These are phyloP conservation scores for Cololabis saira DNA, from an alignment of 2,113 vertebrate genomes.

Conservation along the genomic window DNA sequence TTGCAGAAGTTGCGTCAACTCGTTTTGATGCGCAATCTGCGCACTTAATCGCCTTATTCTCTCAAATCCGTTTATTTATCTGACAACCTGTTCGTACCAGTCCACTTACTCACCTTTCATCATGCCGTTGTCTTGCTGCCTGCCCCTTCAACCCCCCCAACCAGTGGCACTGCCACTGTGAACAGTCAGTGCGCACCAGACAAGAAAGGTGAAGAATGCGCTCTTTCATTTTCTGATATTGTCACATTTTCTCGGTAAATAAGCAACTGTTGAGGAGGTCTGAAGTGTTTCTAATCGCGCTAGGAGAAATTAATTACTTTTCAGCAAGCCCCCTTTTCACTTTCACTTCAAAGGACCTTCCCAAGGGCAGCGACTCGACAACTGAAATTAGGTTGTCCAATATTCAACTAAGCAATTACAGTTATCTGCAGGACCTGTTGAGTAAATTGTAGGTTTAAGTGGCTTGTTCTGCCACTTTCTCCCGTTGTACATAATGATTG, in stretches of 20 bases:
- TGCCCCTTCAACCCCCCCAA: constrained; percentile 9
- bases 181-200: constrained; percentile 24
- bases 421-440: constrained; percentile 78
- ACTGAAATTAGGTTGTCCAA: constrained; percentile 78
- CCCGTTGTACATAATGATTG: constrained; percentile 67
- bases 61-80: constrained; percentile 31
- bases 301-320: constrained; percentile 81
- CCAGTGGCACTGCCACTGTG: constrained; percentile 44
- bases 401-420: constrained; percentile 81
- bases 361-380: constrained; percentile 81
- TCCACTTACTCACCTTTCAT: constrained; percentile 39
- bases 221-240: constrained; percentile 70
- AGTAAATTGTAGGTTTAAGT: constrained; percentile 80
- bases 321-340: constrained; percentile 71
- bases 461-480: constrained; percentile 74
- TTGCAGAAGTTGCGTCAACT: neutral
- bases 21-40: constrained; percentile 7
- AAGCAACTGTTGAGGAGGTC: constrained; percentile 64
- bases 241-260: constrained; percentile 62
- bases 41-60: neutral
- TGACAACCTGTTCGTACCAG: constrained; percentile 22
- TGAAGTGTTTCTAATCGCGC: constrained; percentile 79
- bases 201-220: constrained; percentile 56
- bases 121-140: constrained; percentile 3
- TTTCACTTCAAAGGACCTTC: constrained; percentile 82